These are phyloP conservation scores for Rhea pennata DNA, from an alignment of 2,113 vertebrate genomes.

Conservation along the genomic window DNA sequence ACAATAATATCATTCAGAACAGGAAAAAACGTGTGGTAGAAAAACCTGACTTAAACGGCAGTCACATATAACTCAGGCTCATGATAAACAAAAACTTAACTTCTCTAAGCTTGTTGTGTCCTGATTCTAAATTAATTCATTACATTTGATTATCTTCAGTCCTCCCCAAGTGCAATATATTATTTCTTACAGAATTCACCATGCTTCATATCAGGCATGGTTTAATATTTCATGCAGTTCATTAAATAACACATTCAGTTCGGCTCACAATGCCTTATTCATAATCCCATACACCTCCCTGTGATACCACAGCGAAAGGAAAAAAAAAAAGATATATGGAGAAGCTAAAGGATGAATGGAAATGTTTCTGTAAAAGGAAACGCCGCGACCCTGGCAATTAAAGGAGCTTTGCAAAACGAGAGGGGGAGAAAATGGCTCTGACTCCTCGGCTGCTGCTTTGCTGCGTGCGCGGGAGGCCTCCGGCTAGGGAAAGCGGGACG, in stretches of 20 bases:
- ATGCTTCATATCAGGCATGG: not conserved
- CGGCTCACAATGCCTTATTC: constrained; percentile 43
- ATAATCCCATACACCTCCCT: not conserved
- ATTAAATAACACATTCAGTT: constrained; percentile 53
- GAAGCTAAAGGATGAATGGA: not conserved
- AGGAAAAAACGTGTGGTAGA: not conserved
- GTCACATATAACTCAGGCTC: not conserved
- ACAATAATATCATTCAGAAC: constrained; percentile 66
- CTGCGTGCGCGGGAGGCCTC: too few relatives aligned
- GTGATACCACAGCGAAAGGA: not conserved
- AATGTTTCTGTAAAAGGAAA: not conserved
- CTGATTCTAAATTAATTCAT: constrained; percentile 50
- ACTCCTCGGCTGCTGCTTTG: not conserved
- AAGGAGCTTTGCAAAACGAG: not conserved
- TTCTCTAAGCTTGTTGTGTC: constrained; percentile 10
- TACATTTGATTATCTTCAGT: constrained; percentile 54
- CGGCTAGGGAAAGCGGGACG: not conserved
- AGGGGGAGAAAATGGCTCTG: not conserved
- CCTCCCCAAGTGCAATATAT: constrained; percentile 45
- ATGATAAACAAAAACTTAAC: constrained; percentile 7
- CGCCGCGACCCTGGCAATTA: too few relatives aligned
- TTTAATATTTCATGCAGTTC: constrained; percentile 72
- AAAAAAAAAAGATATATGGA: not conserved
- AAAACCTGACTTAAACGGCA: not conserved
- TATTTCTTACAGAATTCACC: constrained; percentile 46